These are phyloP conservation scores for Tetropium fuscum DNA, from an alignment of 2,888 invertebrate species.

Conservation along the genomic window DNA sequence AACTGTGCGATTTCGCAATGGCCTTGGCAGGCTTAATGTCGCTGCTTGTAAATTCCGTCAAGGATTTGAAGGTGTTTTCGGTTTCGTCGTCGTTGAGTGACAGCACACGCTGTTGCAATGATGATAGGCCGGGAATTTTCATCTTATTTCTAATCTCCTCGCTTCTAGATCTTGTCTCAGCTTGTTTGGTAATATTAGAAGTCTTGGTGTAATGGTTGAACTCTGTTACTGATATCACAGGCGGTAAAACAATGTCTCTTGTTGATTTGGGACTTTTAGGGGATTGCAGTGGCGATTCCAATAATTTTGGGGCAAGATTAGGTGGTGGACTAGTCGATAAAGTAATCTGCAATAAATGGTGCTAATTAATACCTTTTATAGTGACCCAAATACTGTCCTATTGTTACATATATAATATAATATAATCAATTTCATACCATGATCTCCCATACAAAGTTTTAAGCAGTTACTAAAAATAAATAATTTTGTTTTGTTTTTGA, in stretches of 20 bases:
- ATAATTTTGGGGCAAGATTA: slow-evolving; percentile 13
- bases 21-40: slow-evolving; percentile 68
- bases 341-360: slow-evolving; percentile 38
- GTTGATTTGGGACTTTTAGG: slow-evolving; percentile 37
- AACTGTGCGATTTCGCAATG: slow-evolving; percentile 80
- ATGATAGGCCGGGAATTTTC: slow-evolving; percentile 68
- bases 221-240: slow-evolving; percentile 45
- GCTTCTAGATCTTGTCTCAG: slow-evolving; percentile 38
- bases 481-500: no score
- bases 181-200: slow-evolving; percentile 34
- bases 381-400: no score
- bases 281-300: slow-evolving; percentile 41
- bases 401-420: no score
- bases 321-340: slow-evolving; percentile 36
- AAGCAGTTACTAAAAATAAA: no score
- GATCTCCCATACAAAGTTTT: no score
- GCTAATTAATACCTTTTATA: no score
- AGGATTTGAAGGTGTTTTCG: slow-evolving; percentile 58
- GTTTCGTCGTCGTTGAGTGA: slow-evolving; percentile 62
- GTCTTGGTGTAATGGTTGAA: slow-evolving; percentile 30
- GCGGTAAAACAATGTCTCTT: slow-evolving; percentile 37
- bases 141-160: slow-evolving; percentile 59
- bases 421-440: no score
- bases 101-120: slow-evolving; percentile 69
- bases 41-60: slow-evolving; percentile 57